phyloP scores from a whole-genome alignment of 2,888 invertebrate species.

The Eutolmus rufibarbis region DNA sequence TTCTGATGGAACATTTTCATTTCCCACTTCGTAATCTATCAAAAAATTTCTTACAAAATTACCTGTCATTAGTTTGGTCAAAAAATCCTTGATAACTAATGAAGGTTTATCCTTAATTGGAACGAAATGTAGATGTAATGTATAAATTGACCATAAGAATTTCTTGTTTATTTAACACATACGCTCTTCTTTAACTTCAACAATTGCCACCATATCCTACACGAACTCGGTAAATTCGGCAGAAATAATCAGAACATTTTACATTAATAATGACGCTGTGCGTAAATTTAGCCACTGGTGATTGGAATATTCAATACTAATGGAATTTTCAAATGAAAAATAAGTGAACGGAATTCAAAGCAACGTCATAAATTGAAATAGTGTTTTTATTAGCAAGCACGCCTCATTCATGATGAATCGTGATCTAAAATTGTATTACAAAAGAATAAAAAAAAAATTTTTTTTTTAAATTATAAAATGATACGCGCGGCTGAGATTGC shows the following conservation, averaged over 20 bases:
- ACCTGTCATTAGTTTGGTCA: neutral
- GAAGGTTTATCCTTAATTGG: neutral
- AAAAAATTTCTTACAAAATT: neutral
- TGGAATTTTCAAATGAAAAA: neutral
- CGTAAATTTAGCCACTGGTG: neutral
- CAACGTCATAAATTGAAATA: neutral
- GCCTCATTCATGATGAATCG: neutral
- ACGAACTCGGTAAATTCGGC: no score
- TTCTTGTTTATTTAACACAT: neutral
- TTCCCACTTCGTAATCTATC: neutral
- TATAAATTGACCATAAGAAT: neutral
- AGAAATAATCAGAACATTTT: neutral
- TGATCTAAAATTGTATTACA: constrained; percentile 1
- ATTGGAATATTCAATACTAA: neutral
- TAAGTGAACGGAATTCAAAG: neutral
- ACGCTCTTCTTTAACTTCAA: neutral
- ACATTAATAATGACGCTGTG: neutral
- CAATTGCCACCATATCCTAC: neutral
- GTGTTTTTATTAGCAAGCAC: constrained; percentile 11
- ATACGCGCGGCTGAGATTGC: neutral
- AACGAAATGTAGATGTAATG: neutral
- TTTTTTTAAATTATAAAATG: neutral
- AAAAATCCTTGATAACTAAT: neutral
- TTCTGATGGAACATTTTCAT: neutral
- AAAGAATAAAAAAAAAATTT: neutral